These are phyloP conservation scores for Stigmatopora nigra DNA, from an alignment of 2,113 vertebrate species.

Conservation along the genomic window DNA sequence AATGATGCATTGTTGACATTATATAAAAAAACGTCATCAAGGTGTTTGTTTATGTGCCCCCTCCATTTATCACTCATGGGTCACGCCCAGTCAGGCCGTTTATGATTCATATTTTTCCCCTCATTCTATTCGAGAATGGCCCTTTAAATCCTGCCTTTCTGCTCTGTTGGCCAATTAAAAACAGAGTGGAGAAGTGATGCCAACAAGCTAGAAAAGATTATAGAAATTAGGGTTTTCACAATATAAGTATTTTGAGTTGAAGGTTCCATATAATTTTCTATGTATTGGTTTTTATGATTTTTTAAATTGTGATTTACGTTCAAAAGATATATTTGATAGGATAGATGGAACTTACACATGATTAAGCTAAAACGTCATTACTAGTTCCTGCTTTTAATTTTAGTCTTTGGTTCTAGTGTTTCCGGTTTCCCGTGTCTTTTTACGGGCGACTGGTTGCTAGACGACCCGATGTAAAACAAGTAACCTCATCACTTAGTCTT, in stretches of 20 bases:
- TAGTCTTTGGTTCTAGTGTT: accelerated
- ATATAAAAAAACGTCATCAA: too few species aligned
- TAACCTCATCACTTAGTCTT: neutral
- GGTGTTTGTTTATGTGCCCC: too few species aligned
- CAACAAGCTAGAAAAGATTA: neutral
- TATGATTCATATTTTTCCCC: neutral
- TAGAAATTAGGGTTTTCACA: neutral
- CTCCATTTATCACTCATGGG: too few species aligned
- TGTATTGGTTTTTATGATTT: neutral
- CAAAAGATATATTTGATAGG: neutral
- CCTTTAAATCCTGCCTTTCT: neutral
- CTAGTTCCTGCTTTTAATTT: neutral
- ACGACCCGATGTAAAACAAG: conserved; percentile 52
- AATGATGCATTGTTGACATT: too few species aligned
- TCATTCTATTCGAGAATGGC: conserved; percentile 14
- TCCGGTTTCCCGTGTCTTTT: conserved; percentile 15
- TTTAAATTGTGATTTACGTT: accelerated
- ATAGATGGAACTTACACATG: neutral
- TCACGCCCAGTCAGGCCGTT: neutral
- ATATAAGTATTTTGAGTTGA: neutral
- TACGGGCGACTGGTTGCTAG: conserved; percentile 61
- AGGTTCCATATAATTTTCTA: neutral
- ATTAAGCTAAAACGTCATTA: neutral
- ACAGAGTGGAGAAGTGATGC: neutral
- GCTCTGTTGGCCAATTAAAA: conserved; percentile 6